Base-by-base conservation (phyloP, 2,797 vertebrate genomes). In the Myripristis murdjan region DNA sequence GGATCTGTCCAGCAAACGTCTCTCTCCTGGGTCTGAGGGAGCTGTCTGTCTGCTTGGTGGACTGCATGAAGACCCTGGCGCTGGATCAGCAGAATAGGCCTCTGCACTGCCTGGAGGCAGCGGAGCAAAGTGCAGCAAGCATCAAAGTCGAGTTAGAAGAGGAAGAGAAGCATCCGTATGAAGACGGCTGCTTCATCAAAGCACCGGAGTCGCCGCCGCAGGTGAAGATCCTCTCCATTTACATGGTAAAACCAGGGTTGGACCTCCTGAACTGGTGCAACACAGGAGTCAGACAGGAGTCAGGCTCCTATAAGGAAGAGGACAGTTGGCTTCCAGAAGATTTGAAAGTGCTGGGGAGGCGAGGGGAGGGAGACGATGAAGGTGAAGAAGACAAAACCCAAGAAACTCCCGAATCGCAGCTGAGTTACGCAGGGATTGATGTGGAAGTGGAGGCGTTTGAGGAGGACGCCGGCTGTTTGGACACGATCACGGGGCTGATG, bases 31-130 rank as follows among this genome's bases (percentile, higher is more conserved):
- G n/a, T 15, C 16, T 20, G 54, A 75, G 5, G 52, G 10, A n/a
- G 14, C 54, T 14, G 10, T 64, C 63, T 0, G 12, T 72, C 35
- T 9, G 26, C 35, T 3, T 73, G 65, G 41, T 52, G 61, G 70
- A 62, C 51, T 62, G 56, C 22, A 11, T 57, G 74, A 53, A 53
- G 37, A 1, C 44, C 12, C 28, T 55, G 1, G 49, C 12, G 12
- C 33, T 11, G 12, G 64, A 16, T 1, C 1, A 22, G 7, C 41
- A 14, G 5, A 0, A 0, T 0, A 1, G 48, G 14, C 16, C 12
- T 6, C 22, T 2, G 11, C n/a, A 47, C 18, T 7, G 18, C 7
- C 8, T 20, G 5, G 18, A 18, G 44, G 53, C 15, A 0, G 18
- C 10, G 2, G 44, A 39, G 16, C 35, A 22, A 37, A 56, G 37